Evolutionary conservation across 2,888 invertebrate species (phyloP), one percentile per base, ranked within the genome.

Genomic region (Drosophila nigritarsus): DNA sequence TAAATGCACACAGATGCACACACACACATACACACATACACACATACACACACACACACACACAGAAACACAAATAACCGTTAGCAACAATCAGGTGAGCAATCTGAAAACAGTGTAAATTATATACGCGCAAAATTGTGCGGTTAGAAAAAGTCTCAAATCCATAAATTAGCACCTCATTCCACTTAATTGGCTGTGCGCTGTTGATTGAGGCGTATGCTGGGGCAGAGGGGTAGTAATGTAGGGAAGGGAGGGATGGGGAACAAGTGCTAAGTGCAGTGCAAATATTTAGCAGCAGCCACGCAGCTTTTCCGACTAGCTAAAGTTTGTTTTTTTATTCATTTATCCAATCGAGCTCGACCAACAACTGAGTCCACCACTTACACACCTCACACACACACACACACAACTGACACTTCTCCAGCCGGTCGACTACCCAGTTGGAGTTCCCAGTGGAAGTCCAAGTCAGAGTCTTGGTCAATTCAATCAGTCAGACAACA

Each of bases 151-250:
- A 78, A 80, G 82, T 69, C 62, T 87, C 65, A 84, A 73, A 89
- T 90, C 87, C 91, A 91, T 91, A 89, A 91, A 90, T 89, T 89
- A 89, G 89, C 89, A 91, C 89, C 91, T 89, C 89, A 83, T 89
- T 82, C 80, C 89, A 84, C 72, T 85, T 89, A 84, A 84, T 84
- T 84, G 89, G 87, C 75, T 69, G 58, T 74, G 48, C 38, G 62
- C 68, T 54, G 70, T 76, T 89, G 87, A 87, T 87, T 87, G 89
- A 90, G 90, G 90, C 87, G 78, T 84, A 87, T 69, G 74, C 56
- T 62, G 70, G 87, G 67, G 66, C 27, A 69, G 72, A 58, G 27
- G 32, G 36, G 56, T 45, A 63, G 29, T 15, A 2, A 30, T 15
- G 4, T 18, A 20, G 18, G 0, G 34, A 0, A n/a, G 5, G 20